phyloP scores from a whole-genome alignment of 2,113 vertebrate genomes.

The Silurus asotus region DNA sequence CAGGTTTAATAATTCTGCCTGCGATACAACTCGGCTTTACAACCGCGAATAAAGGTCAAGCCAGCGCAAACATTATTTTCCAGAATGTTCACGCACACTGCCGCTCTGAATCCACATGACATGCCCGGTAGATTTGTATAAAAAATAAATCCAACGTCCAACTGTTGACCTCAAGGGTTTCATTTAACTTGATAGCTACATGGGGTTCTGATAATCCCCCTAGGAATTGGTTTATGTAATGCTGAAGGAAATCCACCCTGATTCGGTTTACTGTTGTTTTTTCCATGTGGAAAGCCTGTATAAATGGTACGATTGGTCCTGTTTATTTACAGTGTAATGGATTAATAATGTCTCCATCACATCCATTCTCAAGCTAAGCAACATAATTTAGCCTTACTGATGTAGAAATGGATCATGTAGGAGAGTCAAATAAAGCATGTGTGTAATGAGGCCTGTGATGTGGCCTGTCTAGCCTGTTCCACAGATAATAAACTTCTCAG shows the following conservation, averaged over 20 bases:
- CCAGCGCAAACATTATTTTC: neutral
- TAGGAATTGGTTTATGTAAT: conserved; percentile 11
- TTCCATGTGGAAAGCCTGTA: neutral
- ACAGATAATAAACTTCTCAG: neutral
- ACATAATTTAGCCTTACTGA: no score
- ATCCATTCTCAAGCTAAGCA: neutral
- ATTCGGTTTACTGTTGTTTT: neutral
- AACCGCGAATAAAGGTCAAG: conserved; percentile 21
- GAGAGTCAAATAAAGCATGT: no score
- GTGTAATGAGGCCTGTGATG: neutral
- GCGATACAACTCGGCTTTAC: neutral
- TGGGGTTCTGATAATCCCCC: conserved; percentile 7
- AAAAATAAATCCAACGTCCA: neutral
- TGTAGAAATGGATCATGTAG: no score
- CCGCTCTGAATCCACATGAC: neutral
- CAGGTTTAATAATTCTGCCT: conserved; percentile 1
- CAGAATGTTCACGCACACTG: neutral
- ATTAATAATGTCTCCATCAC: neutral
- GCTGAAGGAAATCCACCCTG: neutral
- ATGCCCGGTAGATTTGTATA: neutral
- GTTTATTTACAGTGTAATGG: neutral
- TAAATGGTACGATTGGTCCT: neutral
- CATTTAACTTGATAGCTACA: neutral
- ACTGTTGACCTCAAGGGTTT: neutral
- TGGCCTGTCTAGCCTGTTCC: neutral